phyloP scores from a whole-genome alignment of 2,113 vertebrate genomes.

The Maccullochella peelii region DNA sequence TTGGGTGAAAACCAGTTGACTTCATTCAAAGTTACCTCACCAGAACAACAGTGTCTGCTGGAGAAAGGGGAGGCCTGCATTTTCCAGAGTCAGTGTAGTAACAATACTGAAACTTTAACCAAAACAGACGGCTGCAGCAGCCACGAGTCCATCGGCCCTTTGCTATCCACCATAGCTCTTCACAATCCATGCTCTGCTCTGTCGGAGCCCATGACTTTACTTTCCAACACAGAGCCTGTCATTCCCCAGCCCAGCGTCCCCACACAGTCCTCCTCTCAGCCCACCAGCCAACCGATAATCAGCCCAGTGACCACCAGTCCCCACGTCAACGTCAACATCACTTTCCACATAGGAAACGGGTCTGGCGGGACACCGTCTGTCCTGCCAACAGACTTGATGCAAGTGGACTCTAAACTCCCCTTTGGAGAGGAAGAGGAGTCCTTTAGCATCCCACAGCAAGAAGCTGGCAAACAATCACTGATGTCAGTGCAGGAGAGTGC shows the following conservation, averaged over 20 bases:
- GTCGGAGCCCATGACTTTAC: constrained; percentile 57
- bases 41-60: constrained; percentile 70
- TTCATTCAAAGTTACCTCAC: constrained; percentile 3
- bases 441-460: constrained; percentile 72
- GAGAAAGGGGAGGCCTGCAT: constrained; percentile 42
- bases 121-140: constrained; percentile 39
- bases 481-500: constrained; percentile 75
- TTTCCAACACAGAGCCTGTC: constrained; percentile 46
- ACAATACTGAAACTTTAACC: constrained; percentile 27
- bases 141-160: constrained; percentile 38
- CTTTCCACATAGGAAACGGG: constrained; percentile 70
- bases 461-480: constrained; percentile 72
- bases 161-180: constrained; percentile 39
- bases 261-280: constrained; percentile 43
- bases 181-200: constrained; percentile 13
- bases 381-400: constrained; percentile 23
- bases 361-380: constrained; percentile 48
- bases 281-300: constrained; percentile 59
- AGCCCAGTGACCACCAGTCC: constrained; percentile 68
- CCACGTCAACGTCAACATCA: constrained; percentile 81
- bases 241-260: constrained; percentile 30
- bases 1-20: constrained; percentile 20
- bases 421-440: constrained; percentile 76
- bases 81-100: constrained; percentile 56
- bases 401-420: constrained; percentile 52